Conservation (phyloP, 2,113 vertebrate genomes). For the Parus major region DNA sequence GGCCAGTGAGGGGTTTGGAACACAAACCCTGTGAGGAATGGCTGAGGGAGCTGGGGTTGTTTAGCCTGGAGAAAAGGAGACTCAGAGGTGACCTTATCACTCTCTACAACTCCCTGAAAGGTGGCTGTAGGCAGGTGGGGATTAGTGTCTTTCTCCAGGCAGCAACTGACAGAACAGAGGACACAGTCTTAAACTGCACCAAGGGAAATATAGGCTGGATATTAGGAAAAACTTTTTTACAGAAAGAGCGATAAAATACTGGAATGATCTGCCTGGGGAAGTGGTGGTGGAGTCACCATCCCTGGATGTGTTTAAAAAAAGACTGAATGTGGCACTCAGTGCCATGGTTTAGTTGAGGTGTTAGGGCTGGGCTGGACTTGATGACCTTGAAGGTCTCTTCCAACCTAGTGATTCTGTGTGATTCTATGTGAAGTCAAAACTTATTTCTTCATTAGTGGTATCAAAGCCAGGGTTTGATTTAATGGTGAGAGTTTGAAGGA, state of each 20-base stretch:
- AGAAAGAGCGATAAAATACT: not conserved
- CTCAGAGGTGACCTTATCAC: not conserved
- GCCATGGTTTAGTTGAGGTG: not conserved
- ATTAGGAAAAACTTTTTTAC: not conserved
- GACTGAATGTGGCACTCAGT: not conserved
- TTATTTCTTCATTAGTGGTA: slow-evolving; percentile 32
- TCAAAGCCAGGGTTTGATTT: slow-evolving; percentile 4
- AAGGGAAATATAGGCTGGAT: not conserved
- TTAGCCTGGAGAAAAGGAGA: not conserved
- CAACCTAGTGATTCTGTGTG: not conserved
- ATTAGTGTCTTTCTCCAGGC: not conserved
- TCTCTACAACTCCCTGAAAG: not conserved
- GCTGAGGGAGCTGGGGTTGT: not conserved
- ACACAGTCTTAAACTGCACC: not conserved
- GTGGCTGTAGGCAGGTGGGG: not conserved
- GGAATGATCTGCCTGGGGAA: not conserved
- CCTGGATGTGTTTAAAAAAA: not conserved
- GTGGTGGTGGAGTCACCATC: not conserved
- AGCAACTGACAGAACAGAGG: not conserved
- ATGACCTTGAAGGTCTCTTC: not conserved
- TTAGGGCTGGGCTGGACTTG: not conserved
- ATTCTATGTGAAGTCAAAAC: not conserved
- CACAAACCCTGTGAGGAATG: not conserved
- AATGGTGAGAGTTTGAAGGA: slow-evolving; percentile 32
- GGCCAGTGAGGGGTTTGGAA: not conserved